phyloP scores from a whole-genome alignment of 2,113 vertebrate genomes.

The Centropus bengalensis region DNA sequence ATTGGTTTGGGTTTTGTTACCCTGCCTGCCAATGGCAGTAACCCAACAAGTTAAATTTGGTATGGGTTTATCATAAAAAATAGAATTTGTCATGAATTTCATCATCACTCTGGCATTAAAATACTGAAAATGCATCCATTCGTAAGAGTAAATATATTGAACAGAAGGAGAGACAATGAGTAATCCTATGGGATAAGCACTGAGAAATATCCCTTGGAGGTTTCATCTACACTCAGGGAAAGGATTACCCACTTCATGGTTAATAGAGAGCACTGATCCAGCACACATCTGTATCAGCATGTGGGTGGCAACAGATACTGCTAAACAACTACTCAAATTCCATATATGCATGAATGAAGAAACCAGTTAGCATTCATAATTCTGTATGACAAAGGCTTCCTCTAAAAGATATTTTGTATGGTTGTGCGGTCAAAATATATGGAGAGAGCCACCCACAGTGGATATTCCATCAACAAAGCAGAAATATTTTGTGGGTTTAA shows the following conservation, averaged over 20 bases:
- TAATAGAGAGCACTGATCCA: neutral
- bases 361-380: constrained; percentile 38
- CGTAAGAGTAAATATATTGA: neutral
- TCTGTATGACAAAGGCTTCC: constrained; percentile 10
- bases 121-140: neutral
- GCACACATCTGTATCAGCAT: neutral
- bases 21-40: neutral
- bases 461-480: neutral
- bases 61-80: neutral
- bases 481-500: neutral
- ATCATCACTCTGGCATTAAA: neutral
- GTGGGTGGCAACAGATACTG: neutral
- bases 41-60: neutral
- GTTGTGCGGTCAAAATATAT: neutral
- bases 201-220: neutral
- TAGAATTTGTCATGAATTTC: neutral
- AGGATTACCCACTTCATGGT: neutral
- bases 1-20: neutral
- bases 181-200: neutral
- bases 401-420: constrained; percentile 1
- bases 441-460: neutral
- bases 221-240: neutral
- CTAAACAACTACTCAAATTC: neutral
- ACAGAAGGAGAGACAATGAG: neutral
- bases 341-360: neutral